These are phyloP conservation scores for Trematomus loennbergii DNA, from an alignment of 2,113 vertebrate species.

Conservation along the genomic window DNA sequence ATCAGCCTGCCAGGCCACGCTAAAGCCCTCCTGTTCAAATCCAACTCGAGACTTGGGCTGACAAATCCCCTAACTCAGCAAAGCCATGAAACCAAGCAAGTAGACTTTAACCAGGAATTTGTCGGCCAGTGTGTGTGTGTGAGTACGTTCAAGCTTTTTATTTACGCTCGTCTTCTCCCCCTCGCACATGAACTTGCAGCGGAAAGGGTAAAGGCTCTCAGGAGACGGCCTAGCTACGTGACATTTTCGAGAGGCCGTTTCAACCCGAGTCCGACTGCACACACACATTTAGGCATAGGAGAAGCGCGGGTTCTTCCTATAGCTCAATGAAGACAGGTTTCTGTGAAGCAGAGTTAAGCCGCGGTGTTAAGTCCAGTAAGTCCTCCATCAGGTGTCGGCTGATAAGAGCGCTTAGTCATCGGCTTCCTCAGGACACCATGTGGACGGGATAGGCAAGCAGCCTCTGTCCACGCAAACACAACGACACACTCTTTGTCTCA, in stretches of 20 bases:
- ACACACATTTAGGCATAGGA: conserved; percentile 48
- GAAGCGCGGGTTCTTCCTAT: conserved; percentile 58
- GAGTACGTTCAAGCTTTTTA: conserved; percentile 53
- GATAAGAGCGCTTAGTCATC: conserved; percentile 72
- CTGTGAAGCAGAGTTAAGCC: conserved; percentile 68
- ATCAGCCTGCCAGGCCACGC: conserved; percentile 64
- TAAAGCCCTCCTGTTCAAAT: conserved; percentile 56
- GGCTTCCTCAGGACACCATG: conserved; percentile 36
- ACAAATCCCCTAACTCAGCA: conserved; percentile 64
- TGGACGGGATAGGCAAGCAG: conserved; percentile 38
- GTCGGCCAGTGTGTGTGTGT: conserved; percentile 6
- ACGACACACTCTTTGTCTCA: conserved; percentile 40
- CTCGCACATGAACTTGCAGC: conserved; percentile 70
- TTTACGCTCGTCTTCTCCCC: conserved; percentile 67
- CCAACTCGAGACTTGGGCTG: conserved; percentile 44
- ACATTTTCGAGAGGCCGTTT: conserved; percentile 77
- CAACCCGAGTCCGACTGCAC: conserved; percentile 58
- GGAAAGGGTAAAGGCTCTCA: conserved; percentile 75
- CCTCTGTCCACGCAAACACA: conserved; percentile 37
- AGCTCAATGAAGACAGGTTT: conserved; percentile 62
- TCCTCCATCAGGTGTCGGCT: conserved; percentile 69
- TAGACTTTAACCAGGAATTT: conserved; percentile 56
- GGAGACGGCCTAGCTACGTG: conserved; percentile 78
- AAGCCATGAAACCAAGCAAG: conserved; percentile 49
- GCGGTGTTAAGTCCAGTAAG: conserved; percentile 72